Percentiles rank a stretch among this genome's conserved stretches.
These are phyloP conservation scores for Poeciliopsis turneri DNA, from an alignment of 2,797 vertebrate genomes.

Conservation along the genomic window DNA sequence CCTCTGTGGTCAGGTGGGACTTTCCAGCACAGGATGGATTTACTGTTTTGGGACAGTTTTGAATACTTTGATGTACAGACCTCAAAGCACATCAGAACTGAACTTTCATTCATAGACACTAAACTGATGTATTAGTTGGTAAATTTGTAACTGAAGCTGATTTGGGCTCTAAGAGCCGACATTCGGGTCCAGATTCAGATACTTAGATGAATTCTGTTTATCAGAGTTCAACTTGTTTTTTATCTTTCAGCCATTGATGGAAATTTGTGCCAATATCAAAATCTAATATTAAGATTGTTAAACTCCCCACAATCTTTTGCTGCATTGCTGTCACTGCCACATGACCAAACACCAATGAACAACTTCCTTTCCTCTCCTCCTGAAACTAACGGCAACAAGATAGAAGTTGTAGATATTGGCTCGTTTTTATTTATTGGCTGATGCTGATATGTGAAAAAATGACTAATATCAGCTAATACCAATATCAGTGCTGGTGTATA, in stretches of 20 bases:
- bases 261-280: background rate
- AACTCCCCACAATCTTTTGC: background rate
- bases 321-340: background rate
- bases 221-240: background rate
- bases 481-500: background rate
- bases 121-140: background rate
- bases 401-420: background rate
- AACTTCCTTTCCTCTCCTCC: too few species aligned
- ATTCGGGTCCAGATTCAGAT: too few species aligned
- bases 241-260: too few species aligned
- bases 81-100: background rate
- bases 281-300: background rate
- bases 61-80: background rate
- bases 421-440: background rate
- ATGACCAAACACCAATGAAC: background rate
- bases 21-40: background rate
- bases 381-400: background rate
- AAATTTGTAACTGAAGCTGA: background rate
- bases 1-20: conserved; percentile 6
- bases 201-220: background rate
- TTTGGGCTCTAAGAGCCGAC: background rate
- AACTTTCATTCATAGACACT: background rate
- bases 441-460: background rate
- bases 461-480: background rate
- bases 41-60: background rate